phyloP scores from a whole-genome alignment of 1,140 invertebrate species.

The Trichonephila clavata region DNA sequence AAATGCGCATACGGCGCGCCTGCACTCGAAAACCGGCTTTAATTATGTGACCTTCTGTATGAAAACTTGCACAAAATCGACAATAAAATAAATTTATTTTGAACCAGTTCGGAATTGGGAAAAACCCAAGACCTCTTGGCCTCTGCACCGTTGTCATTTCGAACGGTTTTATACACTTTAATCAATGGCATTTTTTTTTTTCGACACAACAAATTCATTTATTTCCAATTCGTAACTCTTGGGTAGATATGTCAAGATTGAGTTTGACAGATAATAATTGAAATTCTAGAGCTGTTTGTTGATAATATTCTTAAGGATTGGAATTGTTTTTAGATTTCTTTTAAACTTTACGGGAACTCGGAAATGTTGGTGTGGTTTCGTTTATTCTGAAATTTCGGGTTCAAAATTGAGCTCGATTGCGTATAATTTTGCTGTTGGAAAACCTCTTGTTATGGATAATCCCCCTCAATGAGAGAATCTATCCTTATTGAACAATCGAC shows the following conservation, averaged over 20 bases:
- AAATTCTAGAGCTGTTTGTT: not conserved
- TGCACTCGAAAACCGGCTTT: slow-evolving; percentile 37
- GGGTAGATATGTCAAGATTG: not conserved
- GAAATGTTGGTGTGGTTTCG: too few species aligned
- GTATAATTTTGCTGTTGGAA: too few species aligned
- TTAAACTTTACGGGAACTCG: too few species aligned
- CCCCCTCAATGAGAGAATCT: too few species aligned
- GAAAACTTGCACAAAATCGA: slow-evolving; percentile 2
- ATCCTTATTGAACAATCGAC: too few species aligned
- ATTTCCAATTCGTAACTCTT: not conserved
- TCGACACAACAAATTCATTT: not conserved
- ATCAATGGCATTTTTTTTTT: not conserved
- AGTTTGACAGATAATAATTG: not conserved
- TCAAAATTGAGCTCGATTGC: too few species aligned
- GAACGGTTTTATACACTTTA: not conserved
- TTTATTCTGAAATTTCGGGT: too few species aligned
- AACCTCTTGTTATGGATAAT: too few species aligned
- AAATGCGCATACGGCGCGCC: slow-evolving; percentile 12
- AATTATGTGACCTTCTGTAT: slow-evolving; percentile 34
- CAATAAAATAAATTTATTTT: not conserved
- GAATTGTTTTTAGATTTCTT: not conserved
- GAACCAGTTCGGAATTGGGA: slow-evolving; percentile 52
- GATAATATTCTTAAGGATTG: not conserved
- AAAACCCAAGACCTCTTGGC: slow-evolving; percentile 16
- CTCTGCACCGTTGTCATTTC: not conserved